Base-by-base conservation (phyloP, 1,140 invertebrate genomes). In the Bombus pascuorum region DNA sequence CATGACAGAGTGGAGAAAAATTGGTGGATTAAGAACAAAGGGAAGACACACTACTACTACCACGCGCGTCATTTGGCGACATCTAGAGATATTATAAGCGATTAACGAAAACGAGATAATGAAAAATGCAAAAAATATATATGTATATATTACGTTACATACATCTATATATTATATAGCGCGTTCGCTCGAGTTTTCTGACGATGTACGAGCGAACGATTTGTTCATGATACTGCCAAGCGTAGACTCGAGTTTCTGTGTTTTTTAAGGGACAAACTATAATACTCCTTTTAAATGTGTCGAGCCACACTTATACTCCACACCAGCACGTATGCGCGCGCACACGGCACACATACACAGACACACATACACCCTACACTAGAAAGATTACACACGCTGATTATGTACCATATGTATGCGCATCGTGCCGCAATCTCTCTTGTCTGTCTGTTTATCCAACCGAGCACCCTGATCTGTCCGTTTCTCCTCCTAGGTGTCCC, bases 201-300 rank as follows among this genome's bases (percentile, higher is more conserved):
- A 57, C 74, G 39, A 66, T 53, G n/a, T 28, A 37, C 68, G 82
- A 83, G 76, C 86, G 89, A 91, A 91, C 92, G 87, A 93, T 94
- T 83, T 92, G 93, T 94, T 94, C 92, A 94, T 88, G 89, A 93
- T 94, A 95, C 94, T 95, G 94, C 94, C 94, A 94, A 94, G 92
- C 90, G 86, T 92, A 93, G 86, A 93, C 89, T 92, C 91, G 88
- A 91, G 88, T 92, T 90, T 92, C 88, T 90, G 88, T 92, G 88
- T 89, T 89, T 88, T 91, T 90, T 91, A 83, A 88, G 83, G 66
- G 68, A 85, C 83, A 91, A 90, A 89, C 73, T 92, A 88, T 91
- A 93, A 93, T 93, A 93, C 91, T 91, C 91, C 84, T 81, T 85
- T 71, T 62, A 80, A 85, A 86, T 75, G 70, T 74, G 75, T 74